Percentiles rank a stretch among this genome's conserved stretches.
Conservation (phyloP, 1,140 invertebrate species). For the Anthonomus grandis region DNA sequence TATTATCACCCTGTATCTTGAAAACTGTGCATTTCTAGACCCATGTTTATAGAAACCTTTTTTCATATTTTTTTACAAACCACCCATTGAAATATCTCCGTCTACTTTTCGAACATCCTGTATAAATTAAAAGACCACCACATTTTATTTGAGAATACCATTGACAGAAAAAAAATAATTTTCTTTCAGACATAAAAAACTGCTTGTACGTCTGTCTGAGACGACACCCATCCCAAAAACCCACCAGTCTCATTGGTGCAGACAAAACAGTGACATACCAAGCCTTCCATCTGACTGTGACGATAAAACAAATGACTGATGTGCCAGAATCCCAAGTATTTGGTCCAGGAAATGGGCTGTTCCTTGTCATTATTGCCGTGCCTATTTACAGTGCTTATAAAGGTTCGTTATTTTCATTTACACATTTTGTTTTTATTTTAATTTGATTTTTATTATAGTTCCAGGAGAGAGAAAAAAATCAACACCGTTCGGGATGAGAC, state of each 20-base stretch:
- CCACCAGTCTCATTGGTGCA: constrained; percentile 59
- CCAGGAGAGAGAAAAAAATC: constrained; percentile 60
- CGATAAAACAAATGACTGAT: constrained; percentile 60
- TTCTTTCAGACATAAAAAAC: constrained; percentile 43
- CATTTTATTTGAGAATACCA: too few relatives aligned
- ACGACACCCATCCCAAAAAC: constrained; percentile 53
- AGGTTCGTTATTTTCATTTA: constrained; percentile 54
- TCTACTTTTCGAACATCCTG: too few relatives aligned
- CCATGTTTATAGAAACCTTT: too few relatives aligned
- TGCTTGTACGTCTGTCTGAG: constrained; percentile 54
- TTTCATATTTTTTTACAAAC: too few relatives aligned
- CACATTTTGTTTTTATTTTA: not conserved
- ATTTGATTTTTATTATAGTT: constrained; percentile 47
- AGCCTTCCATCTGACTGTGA: constrained; percentile 71
- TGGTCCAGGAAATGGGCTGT: constrained; percentile 55
- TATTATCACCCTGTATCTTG: too few relatives aligned
- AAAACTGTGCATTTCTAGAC: too few relatives aligned
- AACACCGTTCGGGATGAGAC: constrained; percentile 70
- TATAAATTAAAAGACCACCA: too few relatives aligned
- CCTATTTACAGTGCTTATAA: constrained; percentile 72
- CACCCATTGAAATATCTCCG: too few relatives aligned
- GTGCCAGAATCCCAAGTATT: constrained; percentile 34
- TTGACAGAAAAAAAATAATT: too few relatives aligned
- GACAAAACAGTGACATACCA: constrained; percentile 61
- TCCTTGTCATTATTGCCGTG: constrained; percentile 68